Percentiles rank a stretch among this genome's conserved stretches.
Conservation (phyloP, 1,140 invertebrate genomes). For the Stenopsyche tienmushanensis region DNA sequence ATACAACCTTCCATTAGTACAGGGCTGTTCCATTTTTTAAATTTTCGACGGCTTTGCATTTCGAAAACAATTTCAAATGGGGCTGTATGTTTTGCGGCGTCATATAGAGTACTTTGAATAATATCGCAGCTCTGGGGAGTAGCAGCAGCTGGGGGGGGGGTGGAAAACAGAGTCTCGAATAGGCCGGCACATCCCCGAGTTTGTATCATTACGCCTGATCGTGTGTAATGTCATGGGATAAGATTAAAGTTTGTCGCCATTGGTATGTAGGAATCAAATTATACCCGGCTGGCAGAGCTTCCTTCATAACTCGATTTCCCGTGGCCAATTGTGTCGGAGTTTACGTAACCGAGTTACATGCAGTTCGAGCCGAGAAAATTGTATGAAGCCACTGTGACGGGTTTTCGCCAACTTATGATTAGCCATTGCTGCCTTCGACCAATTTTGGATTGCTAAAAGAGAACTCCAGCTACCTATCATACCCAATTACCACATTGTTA, state of each 20-base stretch:
- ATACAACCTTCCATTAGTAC: no score
- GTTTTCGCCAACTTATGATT: not conserved
- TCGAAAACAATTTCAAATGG: no score
- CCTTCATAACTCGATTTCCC: constrained; percentile 7
- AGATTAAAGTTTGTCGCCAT: constrained; percentile 3
- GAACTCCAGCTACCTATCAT: no score
- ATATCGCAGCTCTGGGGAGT: no score
- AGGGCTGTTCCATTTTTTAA: no score
- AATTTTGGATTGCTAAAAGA: not conserved
- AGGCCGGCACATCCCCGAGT: not conserved
- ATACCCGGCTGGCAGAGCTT: not conserved
- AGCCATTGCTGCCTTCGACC: not conserved
- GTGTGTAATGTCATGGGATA: not conserved
- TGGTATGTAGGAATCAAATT: not conserved
- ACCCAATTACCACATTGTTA: no score
- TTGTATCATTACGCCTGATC: not conserved
- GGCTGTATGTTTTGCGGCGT: no score
- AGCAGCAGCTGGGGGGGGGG: no score
- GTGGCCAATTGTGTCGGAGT: constrained; percentile 4
- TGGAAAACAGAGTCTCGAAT: no score
- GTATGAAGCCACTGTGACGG: constrained; percentile 6
- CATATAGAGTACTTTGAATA: no score
- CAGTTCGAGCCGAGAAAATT: not conserved
- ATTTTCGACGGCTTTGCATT: no score
- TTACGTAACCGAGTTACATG: constrained; percentile 5